phyloP scores from a whole-genome alignment of 1,140 invertebrate genomes.

The Eumaeus atala region DNA sequence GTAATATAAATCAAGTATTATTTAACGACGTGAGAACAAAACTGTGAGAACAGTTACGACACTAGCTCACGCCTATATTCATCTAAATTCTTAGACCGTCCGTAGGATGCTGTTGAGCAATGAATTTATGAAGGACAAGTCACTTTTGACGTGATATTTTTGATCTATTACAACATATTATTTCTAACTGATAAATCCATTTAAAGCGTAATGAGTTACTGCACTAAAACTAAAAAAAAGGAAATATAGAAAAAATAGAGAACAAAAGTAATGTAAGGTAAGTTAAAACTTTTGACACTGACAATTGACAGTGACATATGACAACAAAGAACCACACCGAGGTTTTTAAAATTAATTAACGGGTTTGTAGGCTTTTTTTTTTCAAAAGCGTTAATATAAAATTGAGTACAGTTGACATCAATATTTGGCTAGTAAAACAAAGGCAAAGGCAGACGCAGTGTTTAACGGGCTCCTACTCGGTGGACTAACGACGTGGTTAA shows the following conservation, averaged over 20 bases:
- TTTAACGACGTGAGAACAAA: conserved; percentile 15
- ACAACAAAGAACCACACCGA: not conserved
- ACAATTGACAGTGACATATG: not conserved
- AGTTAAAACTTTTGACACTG: not conserved
- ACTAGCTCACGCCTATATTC: not conserved
- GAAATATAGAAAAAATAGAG: not conserved
- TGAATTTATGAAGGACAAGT: not conserved
- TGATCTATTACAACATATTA: too few relatives aligned
- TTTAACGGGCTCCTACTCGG: too few relatives aligned
- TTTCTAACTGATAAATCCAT: not conserved
- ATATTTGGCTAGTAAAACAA: too few relatives aligned
- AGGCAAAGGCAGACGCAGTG: too few relatives aligned
- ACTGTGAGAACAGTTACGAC: not conserved
- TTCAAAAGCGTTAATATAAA: too few relatives aligned
- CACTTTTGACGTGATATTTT: conserved; percentile 17
- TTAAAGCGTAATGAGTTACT: conserved; percentile 10
- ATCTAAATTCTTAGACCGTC: conserved; percentile 12
- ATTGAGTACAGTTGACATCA: too few relatives aligned
- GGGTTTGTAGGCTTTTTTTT: not conserved
- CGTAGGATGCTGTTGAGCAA: conserved; percentile 28
- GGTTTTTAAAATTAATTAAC: not conserved
- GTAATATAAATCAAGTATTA: conserved; percentile 16
- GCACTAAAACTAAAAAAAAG: not conserved
- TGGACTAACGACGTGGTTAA: too few relatives aligned
- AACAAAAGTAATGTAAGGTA: not conserved